A percentile compares a stretch with the other conserved stretches of the same genome.
These are phyloP conservation scores for Chironomus riparius DNA, from an alignment of 2,888 invertebrate genomes.

Conservation along the genomic window DNA sequence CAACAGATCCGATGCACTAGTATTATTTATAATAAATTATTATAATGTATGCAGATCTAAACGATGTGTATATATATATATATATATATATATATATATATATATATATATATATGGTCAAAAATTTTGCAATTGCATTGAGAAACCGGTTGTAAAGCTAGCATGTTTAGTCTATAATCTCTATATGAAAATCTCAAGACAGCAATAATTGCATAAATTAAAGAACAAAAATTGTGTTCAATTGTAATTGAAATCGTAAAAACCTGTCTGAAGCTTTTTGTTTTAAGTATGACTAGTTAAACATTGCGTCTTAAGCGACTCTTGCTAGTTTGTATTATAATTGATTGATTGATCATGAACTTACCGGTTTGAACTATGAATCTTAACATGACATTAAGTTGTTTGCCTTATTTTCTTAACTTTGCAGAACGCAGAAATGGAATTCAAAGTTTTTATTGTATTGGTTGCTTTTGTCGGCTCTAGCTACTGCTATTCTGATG, in stretches of 20 bases:
- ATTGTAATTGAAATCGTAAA: not conserved
- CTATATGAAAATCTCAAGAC: not conserved
- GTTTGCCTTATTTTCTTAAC: not conserved
- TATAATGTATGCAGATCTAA: too few relatives aligned
- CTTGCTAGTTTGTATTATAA: too few relatives aligned
- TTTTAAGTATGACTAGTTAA: too few relatives aligned
- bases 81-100: too few relatives aligned
- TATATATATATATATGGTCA: too few relatives aligned
- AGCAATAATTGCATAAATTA: not conserved
- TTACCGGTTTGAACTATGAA: not conserved
- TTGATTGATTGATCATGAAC: too few relatives aligned
- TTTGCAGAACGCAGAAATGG: not conserved
- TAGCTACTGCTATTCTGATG: conserved; percentile 46
- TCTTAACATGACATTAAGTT: not conserved
- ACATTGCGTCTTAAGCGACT: too few relatives aligned
- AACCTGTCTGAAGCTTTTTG: too few relatives aligned
- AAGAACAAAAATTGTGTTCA: not conserved
- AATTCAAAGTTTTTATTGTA: not conserved
- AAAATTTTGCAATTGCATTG: not conserved
- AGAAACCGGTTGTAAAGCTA: not conserved
- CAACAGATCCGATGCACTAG: too few relatives aligned
- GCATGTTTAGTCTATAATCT: not conserved
- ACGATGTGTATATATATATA: too few relatives aligned
- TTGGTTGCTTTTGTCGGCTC: not conserved
- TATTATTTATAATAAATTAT: too few relatives aligned